These are phyloP conservation scores for Rhyacophila brunnea DNA, from an alignment of 1,140 invertebrate genomes.

Conservation along the genomic window DNA sequence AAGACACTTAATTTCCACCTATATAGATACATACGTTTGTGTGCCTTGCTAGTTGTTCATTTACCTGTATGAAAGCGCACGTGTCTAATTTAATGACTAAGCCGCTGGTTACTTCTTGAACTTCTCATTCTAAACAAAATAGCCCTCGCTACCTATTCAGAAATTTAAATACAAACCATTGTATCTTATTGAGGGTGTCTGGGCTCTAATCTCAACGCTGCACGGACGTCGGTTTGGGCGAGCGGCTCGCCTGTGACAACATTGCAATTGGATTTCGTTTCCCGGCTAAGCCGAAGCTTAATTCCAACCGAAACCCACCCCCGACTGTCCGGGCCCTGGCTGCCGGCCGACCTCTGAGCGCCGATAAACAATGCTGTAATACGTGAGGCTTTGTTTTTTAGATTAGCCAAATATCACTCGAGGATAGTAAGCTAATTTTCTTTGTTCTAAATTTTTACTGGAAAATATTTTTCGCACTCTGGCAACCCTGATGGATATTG, in stretches of 20 bases:
- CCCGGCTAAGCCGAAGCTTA: conserved; percentile 10
- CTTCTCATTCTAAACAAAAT: neutral
- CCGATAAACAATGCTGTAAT: conserved; percentile 19
- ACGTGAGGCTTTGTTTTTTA: conserved; percentile 13
- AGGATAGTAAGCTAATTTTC: too few relatives aligned
- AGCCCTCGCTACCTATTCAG: neutral
- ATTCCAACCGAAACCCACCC: conserved; percentile 1
- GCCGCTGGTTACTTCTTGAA: too few relatives aligned
- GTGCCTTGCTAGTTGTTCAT: too few relatives aligned
- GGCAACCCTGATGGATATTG: too few relatives aligned
- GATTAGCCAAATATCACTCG: too few relatives aligned
- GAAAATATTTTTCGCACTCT: too few relatives aligned
- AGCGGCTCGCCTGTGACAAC: conserved; percentile 29
- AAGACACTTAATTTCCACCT: too few relatives aligned
- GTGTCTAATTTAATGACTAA: too few relatives aligned
- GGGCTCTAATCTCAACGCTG: conserved; percentile 23
- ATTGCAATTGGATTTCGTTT: conserved; percentile 34
- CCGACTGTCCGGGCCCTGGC: neutral
- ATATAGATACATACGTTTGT: too few relatives aligned
- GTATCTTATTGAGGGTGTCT: conserved; percentile 30
- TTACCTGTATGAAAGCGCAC: too few relatives aligned
- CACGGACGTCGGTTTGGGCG: conserved; percentile 14
- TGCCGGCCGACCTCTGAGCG: conserved; percentile 1
- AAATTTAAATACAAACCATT: conserved; percentile 21
- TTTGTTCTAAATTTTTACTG: too few relatives aligned